These are phyloP conservation scores for Macrobrachium nipponense DNA, from an alignment of 1,140 invertebrate species.

Conservation along the genomic window DNA sequence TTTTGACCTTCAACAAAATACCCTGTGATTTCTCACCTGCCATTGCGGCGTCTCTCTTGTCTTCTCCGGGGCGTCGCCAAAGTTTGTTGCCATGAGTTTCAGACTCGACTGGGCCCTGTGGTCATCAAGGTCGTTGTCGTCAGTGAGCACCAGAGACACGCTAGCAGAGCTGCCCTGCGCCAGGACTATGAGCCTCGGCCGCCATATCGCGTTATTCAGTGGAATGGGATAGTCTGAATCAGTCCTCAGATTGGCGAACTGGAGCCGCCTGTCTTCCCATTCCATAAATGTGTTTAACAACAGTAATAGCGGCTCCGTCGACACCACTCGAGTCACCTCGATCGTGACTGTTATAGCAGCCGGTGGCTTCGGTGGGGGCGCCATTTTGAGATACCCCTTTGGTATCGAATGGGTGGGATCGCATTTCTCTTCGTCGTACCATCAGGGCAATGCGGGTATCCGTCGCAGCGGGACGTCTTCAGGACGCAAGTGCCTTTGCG, in stretches of 20 bases:
- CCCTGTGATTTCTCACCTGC: too few species aligned
- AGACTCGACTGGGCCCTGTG: not conserved
- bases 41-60: too few species aligned
- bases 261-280: slow-evolving; percentile 39
- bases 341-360: slow-evolving; percentile 8
- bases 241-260: slow-evolving; percentile 32
- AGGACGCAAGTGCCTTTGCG: slow-evolving; percentile 24
- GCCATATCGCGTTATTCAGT: slow-evolving; percentile 31
- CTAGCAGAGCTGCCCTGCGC: slow-evolving; percentile 25
- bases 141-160: slow-evolving; percentile 6
- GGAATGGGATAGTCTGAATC: slow-evolving; percentile 32
- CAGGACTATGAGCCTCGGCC: slow-evolving; percentile 38
- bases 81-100: slow-evolving; percentile 23
- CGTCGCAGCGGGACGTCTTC: slow-evolving; percentile 34
- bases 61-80: not conserved
- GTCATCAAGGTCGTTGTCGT: not conserved
- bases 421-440: slow-evolving; percentile 48
- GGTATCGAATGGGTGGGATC: slow-evolving; percentile 36
- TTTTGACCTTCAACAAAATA: too few species aligned
- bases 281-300: slow-evolving; percentile 23
- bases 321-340: slow-evolving; percentile 34
- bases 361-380: slow-evolving; percentile 41
- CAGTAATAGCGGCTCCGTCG: slow-evolving; percentile 36
- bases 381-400: slow-evolving; percentile 13
- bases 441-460: slow-evolving; percentile 47